Base-by-base conservation (phyloP, 2,888 invertebrate genomes). In the Agrilus cyanescens region DNA sequence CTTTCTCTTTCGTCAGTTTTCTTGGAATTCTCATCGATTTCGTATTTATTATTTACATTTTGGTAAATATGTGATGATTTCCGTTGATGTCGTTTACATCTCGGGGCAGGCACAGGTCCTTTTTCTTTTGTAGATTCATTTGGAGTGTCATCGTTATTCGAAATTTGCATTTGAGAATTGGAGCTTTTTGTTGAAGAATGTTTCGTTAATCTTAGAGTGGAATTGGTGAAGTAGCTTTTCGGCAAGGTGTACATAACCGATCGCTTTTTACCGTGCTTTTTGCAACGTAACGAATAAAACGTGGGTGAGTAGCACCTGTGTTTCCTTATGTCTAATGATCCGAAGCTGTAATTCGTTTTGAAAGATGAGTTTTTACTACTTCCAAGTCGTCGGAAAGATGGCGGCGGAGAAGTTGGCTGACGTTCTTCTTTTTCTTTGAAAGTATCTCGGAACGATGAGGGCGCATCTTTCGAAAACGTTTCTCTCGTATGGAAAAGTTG, bases 181-280 rank as follows among this genome's bases (percentile, higher is more conserved):
- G 79, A 78, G 12, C 78, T 78, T 58, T 80, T 80, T 34, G 76
- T 78, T 42, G 80, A 62, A 57, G 80, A 78, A 60, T 81, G 76
- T 60, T 78, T 79, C 45, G 70, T 67, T 12, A n/a, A 29, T 30
- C 39, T 44, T 30, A 36, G 13, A 25, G 34, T 31, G 12, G 36
- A 14, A 12, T 34, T 14, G 10, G 40, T 35, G 43, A 43, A 45
- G 8, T 10, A 29, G 12, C 46, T 48, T 45, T 62, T 63, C 4
- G 65, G 62, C 15, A 66, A 41, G 5, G 66, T 61, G 43, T 65
- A 65, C 33, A 67, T 57, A 15, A 66, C 52, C 6, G 66, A 61
- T 14, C 63, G 51, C 46, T 59, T 63, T 47, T 64, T 67, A 1
- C 62, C 60, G 47, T 67, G 66, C 49, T 66, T 67, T 46, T 63